Conservation (phyloP, 2,113 vertebrate species). For the Athene cunicularia region DNA sequence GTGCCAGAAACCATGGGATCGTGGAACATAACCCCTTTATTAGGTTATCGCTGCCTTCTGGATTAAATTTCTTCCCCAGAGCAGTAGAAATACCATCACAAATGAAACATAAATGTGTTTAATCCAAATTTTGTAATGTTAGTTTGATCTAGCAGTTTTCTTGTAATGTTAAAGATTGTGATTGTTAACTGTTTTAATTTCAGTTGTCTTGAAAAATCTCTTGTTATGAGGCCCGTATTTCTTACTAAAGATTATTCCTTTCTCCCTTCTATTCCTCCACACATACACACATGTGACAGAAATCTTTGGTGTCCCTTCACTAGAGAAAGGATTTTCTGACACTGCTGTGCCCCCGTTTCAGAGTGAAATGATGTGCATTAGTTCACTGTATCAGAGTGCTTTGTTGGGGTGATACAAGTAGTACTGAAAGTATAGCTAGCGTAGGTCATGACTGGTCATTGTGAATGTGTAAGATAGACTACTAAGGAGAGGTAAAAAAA, state of each 20-base stretch:
- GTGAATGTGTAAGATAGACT: background rate
- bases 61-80: background rate
- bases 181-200: background rate
- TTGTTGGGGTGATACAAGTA: background rate
- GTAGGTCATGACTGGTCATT: background rate
- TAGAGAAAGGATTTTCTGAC: background rate
- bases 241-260: background rate
- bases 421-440: background rate
- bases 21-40: too few relatives aligned
- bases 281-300: rapidly evolving
- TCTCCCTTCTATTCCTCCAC: background rate
- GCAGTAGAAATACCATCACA: background rate
- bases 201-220: background rate
- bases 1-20: background rate
- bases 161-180: background rate
- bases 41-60: background rate
- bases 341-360: background rate
- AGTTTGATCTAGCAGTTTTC: background rate
- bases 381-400: background rate
- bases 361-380: background rate
- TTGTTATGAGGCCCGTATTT: background rate
- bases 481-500: background rate
- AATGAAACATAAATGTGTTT: background rate
- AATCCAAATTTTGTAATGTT: background rate
- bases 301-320: background rate